Conservation (phyloP, 1,140 invertebrate species). For the Leptopilina boulardi region DNA sequence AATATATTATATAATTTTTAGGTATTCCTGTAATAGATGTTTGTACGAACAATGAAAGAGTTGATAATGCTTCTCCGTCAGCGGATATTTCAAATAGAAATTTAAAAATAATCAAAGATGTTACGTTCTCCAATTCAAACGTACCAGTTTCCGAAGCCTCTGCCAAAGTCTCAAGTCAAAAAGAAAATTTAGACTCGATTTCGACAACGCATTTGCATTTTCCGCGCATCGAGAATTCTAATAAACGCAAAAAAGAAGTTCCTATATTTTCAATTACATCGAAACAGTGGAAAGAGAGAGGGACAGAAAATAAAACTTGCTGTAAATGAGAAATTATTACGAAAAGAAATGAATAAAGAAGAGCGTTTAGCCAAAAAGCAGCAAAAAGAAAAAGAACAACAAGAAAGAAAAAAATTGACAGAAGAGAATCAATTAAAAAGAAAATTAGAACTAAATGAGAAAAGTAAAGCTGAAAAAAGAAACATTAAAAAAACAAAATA, state of each 20-base stretch:
- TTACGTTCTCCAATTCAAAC: background rate
- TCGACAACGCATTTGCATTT: background rate
- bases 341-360: background rate
- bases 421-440: background rate
- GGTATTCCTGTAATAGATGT: background rate
- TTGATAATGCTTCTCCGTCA: background rate
- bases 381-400: background rate
- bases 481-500: background rate
- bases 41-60: background rate
- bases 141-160: too few species aligned
- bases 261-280: slow-evolving; percentile 1
- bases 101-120: background rate
- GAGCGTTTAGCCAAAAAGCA: background rate
- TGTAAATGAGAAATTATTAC: slow-evolving; percentile 1
- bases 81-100: background rate
- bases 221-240: background rate
- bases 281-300: background rate
- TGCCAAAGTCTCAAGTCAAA: background rate
- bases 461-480: background rate
- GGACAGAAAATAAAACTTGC: background rate
- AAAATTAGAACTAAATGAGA: background rate
- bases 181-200: background rate
- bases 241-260: background rate
- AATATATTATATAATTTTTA: too few species aligned
- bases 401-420: background rate